A percentile compares a stretch with the other conserved stretches of the same genome.
phyloP scores from a whole-genome alignment of 1,140 invertebrate species.

The Ptiloglossa arizonensis region DNA sequence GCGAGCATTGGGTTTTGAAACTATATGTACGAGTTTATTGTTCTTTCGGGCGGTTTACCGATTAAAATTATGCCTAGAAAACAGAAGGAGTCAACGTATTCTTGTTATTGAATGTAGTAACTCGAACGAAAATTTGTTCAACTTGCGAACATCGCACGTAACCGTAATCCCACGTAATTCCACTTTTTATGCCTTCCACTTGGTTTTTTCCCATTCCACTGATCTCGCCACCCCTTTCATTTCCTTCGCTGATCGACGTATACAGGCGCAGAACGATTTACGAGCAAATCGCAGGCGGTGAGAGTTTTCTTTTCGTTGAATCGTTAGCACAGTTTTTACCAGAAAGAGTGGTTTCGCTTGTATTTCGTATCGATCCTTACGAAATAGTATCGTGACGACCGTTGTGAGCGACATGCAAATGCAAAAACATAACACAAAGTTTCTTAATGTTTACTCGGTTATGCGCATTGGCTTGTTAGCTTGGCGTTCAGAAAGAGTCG shows the following conservation, averaged over 20 bases:
- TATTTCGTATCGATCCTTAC: conserved; percentile 31
- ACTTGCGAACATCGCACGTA: conserved; percentile 13
- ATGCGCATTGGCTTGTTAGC: not conserved
- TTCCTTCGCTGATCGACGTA: conserved; percentile 40
- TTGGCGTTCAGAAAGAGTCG: not conserved
- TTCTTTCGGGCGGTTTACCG: too few relatives aligned
- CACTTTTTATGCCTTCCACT: conserved; percentile 17
- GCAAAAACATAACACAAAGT: too few relatives aligned
- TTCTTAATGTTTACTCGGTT: not conserved
- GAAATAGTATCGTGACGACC: not conserved
- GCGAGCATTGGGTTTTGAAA: too few relatives aligned
- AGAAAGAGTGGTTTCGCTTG: conserved; percentile 12
- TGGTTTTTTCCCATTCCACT: not conserved
- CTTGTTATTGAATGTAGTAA: not conserved
- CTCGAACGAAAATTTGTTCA: conserved; percentile 31
- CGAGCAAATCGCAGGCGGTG: conserved; percentile 30
- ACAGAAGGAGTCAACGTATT: conserved; percentile 3
- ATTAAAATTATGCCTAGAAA: not conserved
- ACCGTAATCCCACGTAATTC: conserved; percentile 19
- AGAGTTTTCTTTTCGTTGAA: conserved; percentile 49
- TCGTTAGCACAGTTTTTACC: conserved; percentile 45
- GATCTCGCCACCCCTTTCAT: not conserved
- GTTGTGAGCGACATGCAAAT: not conserved
- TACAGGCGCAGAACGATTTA: conserved; percentile 29
- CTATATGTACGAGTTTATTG: too few relatives aligned